Conservation (phyloP, 2,113 vertebrate species). For the Tonatia bakeri region DNA sequence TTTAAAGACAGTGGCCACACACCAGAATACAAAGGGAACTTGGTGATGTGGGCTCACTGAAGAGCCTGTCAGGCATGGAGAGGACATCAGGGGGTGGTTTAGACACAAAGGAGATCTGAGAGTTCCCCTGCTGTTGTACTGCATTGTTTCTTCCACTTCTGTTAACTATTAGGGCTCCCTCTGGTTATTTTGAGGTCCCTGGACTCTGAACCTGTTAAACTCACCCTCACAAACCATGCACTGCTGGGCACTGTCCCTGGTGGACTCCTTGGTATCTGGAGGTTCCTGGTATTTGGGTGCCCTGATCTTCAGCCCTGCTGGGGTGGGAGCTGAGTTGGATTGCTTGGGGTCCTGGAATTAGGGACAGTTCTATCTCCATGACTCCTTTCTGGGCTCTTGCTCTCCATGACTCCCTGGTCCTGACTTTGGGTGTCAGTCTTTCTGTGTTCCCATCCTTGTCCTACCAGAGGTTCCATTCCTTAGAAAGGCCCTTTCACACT, state of each 20-base stretch:
- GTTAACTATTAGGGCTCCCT: neutral
- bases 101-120: no score
- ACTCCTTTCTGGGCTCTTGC: neutral
- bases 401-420: neutral
- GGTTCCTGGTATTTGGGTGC: neutral
- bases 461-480: neutral
- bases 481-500: neutral
- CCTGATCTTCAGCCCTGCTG: neutral
- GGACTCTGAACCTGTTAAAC: neutral
- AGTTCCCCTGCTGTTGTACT: neutral
- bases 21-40: no score
- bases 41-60: neutral
- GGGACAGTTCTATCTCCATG: neutral
- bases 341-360: neutral
- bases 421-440: neutral
- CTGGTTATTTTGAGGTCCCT: neutral
- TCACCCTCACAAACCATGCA: neutral
- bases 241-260: fast-evolving
- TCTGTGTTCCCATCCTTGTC: neutral
- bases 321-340: neutral
- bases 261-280: neutral
- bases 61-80: neutral
- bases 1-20: neutral
- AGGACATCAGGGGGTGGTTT: no score
- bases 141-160: neutral